Base-by-base conservation (phyloP, 2,113 vertebrate species). In the Todiramphus chloris region DNA sequence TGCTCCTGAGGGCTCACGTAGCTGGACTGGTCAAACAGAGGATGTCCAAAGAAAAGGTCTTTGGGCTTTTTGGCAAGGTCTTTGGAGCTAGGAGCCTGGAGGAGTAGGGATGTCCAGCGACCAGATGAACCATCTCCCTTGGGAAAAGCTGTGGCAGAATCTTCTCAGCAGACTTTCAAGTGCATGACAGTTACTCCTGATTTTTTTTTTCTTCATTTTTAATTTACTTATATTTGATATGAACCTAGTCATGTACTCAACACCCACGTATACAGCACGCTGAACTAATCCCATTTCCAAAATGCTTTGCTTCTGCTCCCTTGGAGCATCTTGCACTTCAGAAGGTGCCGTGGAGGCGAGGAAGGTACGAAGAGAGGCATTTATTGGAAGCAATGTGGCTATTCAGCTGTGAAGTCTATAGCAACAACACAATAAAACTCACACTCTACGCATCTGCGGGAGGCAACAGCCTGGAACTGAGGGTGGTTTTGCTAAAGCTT, bases 371-470 rank as follows among this genome's bases (percentile, higher is more conserved):
- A 83, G 56, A 89, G 81, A 68, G 67, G 83, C 55, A 80, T 94
- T 94, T 94, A 80, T 70, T 90, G 85, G 84, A 90, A 96, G 88
- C 59, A 55, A 43, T 67, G 73, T 15, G 67, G 59, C 58, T 69
- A 76, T 69, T 92, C 94, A 92, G 94, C 93, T 94, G 92, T 93
- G 96, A 96, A 97, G 87, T 82, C 91, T 96, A 33, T 66, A 84
- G 86, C 80, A 94, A 89, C 91, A 94, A 94, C 97, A 94, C 92
- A 91, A 97, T 96, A 96, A 93, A 97, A 91, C 64, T 50, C 8
- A 11, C 91, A 64, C 75, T 46, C 59, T n/a, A n/a, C 16, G 44
- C 93, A 69, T 89, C 77, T 75, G 56, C 67, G 66, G 81, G 72
- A 96, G 70, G 92, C 90, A 66, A 60, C 18, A 25, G 75, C 23